Percentiles rank a stretch among this genome's conserved stretches.
Conservation (phyloP, 2,113 vertebrate genomes). For the Corythornis madagascariensis region DNA sequence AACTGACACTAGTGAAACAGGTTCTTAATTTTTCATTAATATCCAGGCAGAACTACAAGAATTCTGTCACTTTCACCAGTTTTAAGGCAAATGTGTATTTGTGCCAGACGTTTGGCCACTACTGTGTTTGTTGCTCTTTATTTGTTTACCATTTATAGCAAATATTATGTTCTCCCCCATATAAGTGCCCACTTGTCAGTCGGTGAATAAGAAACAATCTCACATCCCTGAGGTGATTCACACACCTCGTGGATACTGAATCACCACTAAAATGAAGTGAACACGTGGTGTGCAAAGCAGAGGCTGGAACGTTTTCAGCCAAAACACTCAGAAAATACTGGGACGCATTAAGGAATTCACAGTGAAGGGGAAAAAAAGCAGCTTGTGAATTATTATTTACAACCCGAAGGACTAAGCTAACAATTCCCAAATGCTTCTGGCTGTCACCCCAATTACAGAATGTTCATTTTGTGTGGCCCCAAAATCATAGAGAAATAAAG, state of each 20-base stretch:
- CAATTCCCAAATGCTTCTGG: not conserved
- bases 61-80: not conserved
- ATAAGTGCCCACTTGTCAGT: not conserved
- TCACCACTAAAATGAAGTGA: slow-evolving; percentile 45
- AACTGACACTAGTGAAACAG: not conserved
- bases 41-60: not conserved
- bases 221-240: slow-evolving; percentile 60
- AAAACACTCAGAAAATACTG: slow-evolving; percentile 24
- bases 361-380: not conserved
- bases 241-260: slow-evolving; percentile 52
- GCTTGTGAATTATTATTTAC: not conserved
- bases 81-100: not conserved
- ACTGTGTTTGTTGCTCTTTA: not conserved
- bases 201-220: slow-evolving; percentile 38
- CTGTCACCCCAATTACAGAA: not conserved
- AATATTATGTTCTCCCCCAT: not conserved
- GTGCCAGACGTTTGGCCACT: not conserved
- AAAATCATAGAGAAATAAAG: not conserved
- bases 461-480: not conserved
- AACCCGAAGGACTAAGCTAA: not conserved
- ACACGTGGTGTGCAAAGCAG: slow-evolving; percentile 20
- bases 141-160: slow-evolving; percentile 15
- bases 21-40: not conserved
- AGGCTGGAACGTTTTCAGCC: slow-evolving; percentile 8
- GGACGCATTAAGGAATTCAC: not conserved